Evolutionary conservation across 2,113 vertebrate species (phyloP).

Genomic region (Pelmatolapia mariae): DNA sequence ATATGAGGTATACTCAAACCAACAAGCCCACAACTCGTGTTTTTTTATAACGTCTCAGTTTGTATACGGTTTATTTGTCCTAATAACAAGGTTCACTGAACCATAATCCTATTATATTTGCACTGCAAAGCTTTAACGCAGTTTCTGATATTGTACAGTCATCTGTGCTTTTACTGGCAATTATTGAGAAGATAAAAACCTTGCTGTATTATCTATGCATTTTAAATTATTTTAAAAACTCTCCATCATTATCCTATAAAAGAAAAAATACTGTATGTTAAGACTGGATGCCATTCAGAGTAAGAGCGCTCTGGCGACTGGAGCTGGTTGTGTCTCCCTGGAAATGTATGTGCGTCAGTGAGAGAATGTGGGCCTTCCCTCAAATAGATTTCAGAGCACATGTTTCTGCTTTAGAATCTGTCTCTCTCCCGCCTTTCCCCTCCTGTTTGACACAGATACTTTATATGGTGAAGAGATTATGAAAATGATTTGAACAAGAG

Average conservation of each 20-base stretch:
- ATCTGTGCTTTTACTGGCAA: neutral
- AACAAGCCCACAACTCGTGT: neutral
- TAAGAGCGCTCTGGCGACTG: conserved; percentile 12
- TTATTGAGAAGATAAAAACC: neutral
- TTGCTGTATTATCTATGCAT: neutral
- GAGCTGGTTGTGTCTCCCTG: conserved; percentile 48
- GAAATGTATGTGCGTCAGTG: conserved; percentile 61
- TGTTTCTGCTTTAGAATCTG: conserved; percentile 40
- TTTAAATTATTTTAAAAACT: neutral
- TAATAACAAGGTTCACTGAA: neutral
- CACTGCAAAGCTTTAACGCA: neutral
- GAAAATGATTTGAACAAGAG: neutral
- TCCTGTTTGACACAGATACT: conserved; percentile 24
- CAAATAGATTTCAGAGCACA: conserved; percentile 52
- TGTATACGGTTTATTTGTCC: neutral
- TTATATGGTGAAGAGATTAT: conserved; percentile 20
- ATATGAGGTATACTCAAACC: neutral
- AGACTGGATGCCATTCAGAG: conserved; percentile 7
- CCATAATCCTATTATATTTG: neutral
- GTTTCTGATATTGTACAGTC: neutral
- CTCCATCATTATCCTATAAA: neutral
- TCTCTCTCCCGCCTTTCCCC: neutral
- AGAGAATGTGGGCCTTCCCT: conserved; percentile 59
- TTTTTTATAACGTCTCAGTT: neutral
- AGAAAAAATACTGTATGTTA: conserved; percentile 1